Evolutionary conservation across 2,113 vertebrate species (phyloP), one percentile per base, ranked within the genome.

Genomic region (Dicentrarchus labrax): DNA sequence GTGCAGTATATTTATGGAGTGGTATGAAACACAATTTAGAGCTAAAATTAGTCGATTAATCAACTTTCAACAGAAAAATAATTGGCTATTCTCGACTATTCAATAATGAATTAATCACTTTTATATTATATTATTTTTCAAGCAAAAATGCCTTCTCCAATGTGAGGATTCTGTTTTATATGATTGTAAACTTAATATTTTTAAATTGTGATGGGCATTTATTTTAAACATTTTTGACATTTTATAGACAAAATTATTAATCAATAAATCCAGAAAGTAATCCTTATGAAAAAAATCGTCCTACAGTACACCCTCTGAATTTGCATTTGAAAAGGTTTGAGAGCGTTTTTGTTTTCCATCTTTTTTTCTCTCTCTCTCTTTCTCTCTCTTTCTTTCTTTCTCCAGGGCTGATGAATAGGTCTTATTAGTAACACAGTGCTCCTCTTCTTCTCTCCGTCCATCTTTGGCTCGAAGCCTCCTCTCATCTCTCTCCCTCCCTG

Each of bases 391-490:
- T 78, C 47, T 43, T 11, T 78, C 60, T 72, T 72, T 73, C 78
- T 57, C 39, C 65, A 79, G 24, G 48, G 54, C 88, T 87, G 67
- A 90, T 93, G 86, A 91, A 89, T 91, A 81, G 85, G n/a, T 87
- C 83, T 81, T 85, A 87, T 80, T 84, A 72, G 85, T 88, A 79
- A 91, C 57, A 94, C 86, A 90, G 89, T 76, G 85, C 87, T 80
- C 43, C 85, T 90, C 84, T 91, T 89, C 72, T 78, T 86, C 87
- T 89, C 80, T 82, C 80, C 30, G 53, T 82, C 85, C 69, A 70
- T 93, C 83, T 87, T 87, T 90, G 86, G 70, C 89, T 89, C 50
- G 2, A 53, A 50, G 76, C 84, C 85, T 78, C 80, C 67, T 76
- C 79, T 86, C 83, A 80, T 82, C 78, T 88, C 76, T 86, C 24